Base-by-base conservation (phyloP, 2,888 invertebrate species). In the Proisotoma minuta region DNA sequence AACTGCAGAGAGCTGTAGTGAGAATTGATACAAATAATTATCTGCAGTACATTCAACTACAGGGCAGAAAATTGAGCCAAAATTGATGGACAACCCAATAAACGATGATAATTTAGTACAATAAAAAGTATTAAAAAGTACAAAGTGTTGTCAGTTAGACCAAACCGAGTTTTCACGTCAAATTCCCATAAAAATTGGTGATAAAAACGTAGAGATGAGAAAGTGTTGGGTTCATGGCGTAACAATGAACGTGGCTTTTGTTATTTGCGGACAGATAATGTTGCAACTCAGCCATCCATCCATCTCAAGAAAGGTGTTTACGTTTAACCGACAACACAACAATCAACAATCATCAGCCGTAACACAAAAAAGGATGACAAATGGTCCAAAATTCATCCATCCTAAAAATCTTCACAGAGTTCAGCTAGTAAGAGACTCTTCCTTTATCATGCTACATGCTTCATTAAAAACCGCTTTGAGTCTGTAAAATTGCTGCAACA, bases 241-340 rank as follows among this genome's bases (percentile, higher is more conserved):
- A 52, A 52, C 52, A 52, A 29, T 52, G n/a, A n/a, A n/a, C n/a
- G 52, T 52, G 52, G 52, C 52, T 52, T 52, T 52, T 52, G 52
- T 52, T 34, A 15, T 34, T 34, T 34, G 34, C 15, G 8, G 34
- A 34, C 34, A 34, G 15, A 34, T 34, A 34, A 34, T n/a, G 34
- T 15, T 34, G 34, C 34, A 34, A 8, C 34, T 10, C 34, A 34
- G 15, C 34, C 8, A 34, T 34, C 34, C 34, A 34, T 34, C 34
- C 34, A 34, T 10, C n/a, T n/a, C n/a, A n/a, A n/a, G n/a, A n/a
- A n/a, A n/a, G n/a, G n/a, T n/a, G n/a, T n/a, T n/a, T n/a, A n/a
- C n/a, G n/a, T n/a, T n/a, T n/a, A 34, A 34, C 34, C 12, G 5
- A 47, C 12, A 47, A 18, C 18, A 10, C 29, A 52, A 52, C 52